phyloP scores from a whole-genome alignment of 2,797 vertebrate species.

The Bufotes viridis region DNA sequence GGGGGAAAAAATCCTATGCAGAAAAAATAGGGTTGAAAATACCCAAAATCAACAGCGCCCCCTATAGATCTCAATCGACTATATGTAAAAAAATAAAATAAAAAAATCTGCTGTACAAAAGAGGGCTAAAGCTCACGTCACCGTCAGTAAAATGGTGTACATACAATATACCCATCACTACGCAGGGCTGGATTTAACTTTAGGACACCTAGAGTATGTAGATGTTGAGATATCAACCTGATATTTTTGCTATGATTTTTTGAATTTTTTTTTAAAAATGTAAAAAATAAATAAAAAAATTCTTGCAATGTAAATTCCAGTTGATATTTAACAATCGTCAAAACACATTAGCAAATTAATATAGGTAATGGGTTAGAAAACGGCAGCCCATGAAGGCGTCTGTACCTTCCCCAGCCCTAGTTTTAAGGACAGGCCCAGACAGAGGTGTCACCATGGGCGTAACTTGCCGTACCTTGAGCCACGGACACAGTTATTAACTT shows the following conservation, averaged over 20 bases:
- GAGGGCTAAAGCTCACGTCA: background rate
- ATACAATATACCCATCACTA: conserved; percentile 33
- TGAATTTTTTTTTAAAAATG: background rate
- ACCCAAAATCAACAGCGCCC: conserved; percentile 37
- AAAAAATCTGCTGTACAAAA: background rate
- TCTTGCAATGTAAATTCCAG: too few species aligned
- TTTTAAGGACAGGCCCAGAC: background rate
- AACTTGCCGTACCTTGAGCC: background rate
- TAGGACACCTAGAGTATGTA: background rate
- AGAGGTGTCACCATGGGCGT: background rate
- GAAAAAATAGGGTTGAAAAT: background rate
- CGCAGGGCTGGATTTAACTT: conserved; percentile 9
- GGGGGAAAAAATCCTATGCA: too few species aligned
- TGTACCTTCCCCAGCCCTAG: too few species aligned
- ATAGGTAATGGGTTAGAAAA: too few species aligned
- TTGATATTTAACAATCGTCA: too few species aligned
- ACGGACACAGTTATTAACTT: background rate
- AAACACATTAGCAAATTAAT: too few species aligned
- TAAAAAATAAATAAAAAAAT: background rate
- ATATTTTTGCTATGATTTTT: background rate
- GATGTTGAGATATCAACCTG: too few species aligned
- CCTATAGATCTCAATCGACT: background rate
- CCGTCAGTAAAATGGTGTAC: conserved; percentile 24
- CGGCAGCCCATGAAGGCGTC: too few species aligned
- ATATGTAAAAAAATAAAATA: background rate